Evolutionary conservation across 1,140 invertebrate species (phyloP).

Genomic region (Atopsyche davidsoni): DNA sequence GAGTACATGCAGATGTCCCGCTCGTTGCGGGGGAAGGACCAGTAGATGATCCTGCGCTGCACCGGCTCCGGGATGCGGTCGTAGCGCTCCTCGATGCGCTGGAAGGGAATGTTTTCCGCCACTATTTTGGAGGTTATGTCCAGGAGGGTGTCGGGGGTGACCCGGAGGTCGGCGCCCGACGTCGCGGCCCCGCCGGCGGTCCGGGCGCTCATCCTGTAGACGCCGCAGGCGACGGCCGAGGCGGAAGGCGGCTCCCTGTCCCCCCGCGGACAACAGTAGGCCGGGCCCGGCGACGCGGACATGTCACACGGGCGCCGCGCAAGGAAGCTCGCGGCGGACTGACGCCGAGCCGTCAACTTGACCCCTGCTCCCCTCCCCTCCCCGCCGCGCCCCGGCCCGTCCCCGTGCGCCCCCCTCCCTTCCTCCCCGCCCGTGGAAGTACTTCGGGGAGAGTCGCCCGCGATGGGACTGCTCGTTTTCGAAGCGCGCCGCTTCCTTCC

Average conservation of each 20-base stretch:
- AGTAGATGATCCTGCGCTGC: constrained; percentile 79
- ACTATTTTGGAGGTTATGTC: constrained; percentile 79
- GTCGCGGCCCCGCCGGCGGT: no score
- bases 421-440: constrained; percentile 8
- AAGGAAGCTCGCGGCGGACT: constrained; percentile 25
- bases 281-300: constrained; percentile 10
- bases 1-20: constrained; percentile 86
- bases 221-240: neutral
- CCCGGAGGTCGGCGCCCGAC: constrained; percentile 6
- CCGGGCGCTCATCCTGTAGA: neutral
- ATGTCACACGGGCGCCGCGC: constrained; percentile 11
- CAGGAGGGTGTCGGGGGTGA: constrained; percentile 59
- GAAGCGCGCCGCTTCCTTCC: no score
- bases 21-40: constrained; percentile 82
- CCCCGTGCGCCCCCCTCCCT: neutral
- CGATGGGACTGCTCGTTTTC: no score
- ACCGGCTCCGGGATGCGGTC: constrained; percentile 83
- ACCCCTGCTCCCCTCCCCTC: constrained; percentile 6
- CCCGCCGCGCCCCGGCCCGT: constrained; percentile 1
- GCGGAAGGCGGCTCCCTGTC: constrained; percentile 9
- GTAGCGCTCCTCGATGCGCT: constrained; percentile 79
- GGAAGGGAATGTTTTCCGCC: constrained; percentile 77
- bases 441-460: no score
- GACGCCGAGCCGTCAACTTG: constrained; percentile 21
- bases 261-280: constrained; percentile 20